Percentiles rank a stretch among this genome's conserved stretches.
Conservation (phyloP, 2,797 vertebrate genomes). For the Percopsis omiscomaycus region DNA sequence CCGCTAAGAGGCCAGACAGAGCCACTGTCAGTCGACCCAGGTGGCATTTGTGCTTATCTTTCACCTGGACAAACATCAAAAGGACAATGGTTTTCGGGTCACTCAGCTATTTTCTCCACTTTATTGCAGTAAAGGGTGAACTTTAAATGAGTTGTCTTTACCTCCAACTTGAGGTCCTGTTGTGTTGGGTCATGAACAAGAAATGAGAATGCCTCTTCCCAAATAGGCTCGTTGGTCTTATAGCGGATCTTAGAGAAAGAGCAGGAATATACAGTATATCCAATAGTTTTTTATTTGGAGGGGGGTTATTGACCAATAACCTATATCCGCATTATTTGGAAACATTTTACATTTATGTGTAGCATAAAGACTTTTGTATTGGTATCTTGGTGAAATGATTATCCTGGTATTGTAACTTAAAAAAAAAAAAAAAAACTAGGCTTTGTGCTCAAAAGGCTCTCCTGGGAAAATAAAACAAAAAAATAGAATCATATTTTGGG, state of each 20-base stretch:
- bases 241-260: conserved; percentile 82
- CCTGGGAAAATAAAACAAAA: neutral
- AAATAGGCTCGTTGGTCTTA: conserved; percentile 93
- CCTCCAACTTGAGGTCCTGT: conserved; percentile 94
- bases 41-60: conserved; percentile 91
- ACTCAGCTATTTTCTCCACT: neutral
- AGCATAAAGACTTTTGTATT: no score
- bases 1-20: conserved; percentile 81
- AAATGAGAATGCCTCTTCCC: conserved; percentile 95
- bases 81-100: conserved; percentile 1
- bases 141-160: conserved; percentile 54
- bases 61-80: conserved; percentile 77
- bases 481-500: no score
- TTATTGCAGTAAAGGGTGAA: neutral
- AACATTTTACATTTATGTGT: no score
- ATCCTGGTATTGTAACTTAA: no score
- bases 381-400: no score
- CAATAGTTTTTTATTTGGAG: conserved; percentile 8
- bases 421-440: no score
- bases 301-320: no score
- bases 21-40: conserved; percentile 88
- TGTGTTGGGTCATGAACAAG: conserved; percentile 92
- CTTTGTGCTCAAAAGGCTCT: no score
- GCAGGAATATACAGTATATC: neutral
- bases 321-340: no score